Evolutionary conservation across 2,888 invertebrate species (phyloP).

Genomic region (Desoria tigrina): DNA sequence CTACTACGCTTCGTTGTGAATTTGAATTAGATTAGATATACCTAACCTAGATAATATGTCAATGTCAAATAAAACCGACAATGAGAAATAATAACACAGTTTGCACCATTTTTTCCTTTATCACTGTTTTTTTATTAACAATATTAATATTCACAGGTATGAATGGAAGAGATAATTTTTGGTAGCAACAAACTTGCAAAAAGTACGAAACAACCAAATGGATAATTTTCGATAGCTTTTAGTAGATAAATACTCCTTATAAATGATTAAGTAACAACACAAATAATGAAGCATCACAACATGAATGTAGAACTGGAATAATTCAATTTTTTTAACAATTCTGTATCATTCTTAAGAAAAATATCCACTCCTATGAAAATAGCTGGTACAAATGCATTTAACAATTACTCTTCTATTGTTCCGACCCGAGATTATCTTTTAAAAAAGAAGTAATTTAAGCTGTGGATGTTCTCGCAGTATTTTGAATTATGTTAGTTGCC

Average conservation of each 20-base stretch:
- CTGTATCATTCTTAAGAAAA: neutral
- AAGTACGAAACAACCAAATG: neutral
- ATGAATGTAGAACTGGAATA: too few species aligned
- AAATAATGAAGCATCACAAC: too few species aligned
- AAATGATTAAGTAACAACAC: too few species aligned
- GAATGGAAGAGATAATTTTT: slow-evolving; percentile 11
- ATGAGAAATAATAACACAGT: too few species aligned
- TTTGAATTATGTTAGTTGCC: neutral
- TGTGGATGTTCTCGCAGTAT: neutral
- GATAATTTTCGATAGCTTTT: neutral
- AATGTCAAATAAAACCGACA: too few species aligned
- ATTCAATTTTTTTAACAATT: too few species aligned
- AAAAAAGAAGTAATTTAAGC: neutral
- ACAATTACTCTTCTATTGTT: neutral
- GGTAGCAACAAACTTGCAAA: neutral
- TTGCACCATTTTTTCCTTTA: too few species aligned
- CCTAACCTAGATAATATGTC: too few species aligned
- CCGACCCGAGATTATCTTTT: too few species aligned
- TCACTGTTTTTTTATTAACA: neutral
- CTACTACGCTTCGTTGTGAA: too few species aligned
- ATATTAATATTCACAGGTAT: slow-evolving; percentile 11
- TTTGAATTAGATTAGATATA: too few species aligned
- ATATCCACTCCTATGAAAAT: slow-evolving; percentile 1
- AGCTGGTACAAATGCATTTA: slow-evolving; percentile 4
- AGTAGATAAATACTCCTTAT: neutral